phyloP scores from a whole-genome alignment of 2,113 vertebrate genomes.

The Odontophorus gujanensis region DNA sequence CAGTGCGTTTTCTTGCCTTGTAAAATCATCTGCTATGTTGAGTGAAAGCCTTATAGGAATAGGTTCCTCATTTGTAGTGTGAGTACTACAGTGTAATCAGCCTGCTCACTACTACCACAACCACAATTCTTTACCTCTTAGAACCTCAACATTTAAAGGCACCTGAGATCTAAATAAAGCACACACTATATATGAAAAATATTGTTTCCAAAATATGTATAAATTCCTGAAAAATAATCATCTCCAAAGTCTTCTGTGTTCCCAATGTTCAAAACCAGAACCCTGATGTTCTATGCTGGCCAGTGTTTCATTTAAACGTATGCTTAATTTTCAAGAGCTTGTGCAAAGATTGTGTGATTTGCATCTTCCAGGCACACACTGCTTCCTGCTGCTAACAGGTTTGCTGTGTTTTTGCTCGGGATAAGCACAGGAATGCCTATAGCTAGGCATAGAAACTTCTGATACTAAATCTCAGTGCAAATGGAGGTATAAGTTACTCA shows the following conservation, averaged over 20 bases:
- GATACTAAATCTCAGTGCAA: no score
- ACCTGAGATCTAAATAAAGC: not conserved
- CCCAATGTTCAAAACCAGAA: not conserved
- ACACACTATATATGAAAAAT: not conserved
- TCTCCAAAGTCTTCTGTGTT: not conserved
- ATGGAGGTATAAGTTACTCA: no score
- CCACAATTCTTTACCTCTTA: not conserved
- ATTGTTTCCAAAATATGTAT: not conserved
- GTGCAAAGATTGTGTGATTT: not conserved
- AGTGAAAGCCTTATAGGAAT: not conserved
- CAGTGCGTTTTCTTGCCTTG: not conserved
- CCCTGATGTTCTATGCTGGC: not conserved
- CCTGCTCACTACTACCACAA: not conserved
- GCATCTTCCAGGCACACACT: not conserved
- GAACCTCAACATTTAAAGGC: not conserved
- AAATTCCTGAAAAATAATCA: not conserved
- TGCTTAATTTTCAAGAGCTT: not conserved
- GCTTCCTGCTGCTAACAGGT: not conserved
- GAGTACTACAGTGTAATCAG: not conserved
- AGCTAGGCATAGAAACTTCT: not conserved
- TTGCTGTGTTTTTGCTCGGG: not conserved
- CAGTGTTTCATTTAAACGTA: not conserved
- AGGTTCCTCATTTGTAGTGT: not conserved
- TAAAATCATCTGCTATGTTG: not conserved
- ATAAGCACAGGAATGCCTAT: not conserved